phyloP scores from a whole-genome alignment of 2,888 invertebrate genomes.

The Biston betularia region DNA sequence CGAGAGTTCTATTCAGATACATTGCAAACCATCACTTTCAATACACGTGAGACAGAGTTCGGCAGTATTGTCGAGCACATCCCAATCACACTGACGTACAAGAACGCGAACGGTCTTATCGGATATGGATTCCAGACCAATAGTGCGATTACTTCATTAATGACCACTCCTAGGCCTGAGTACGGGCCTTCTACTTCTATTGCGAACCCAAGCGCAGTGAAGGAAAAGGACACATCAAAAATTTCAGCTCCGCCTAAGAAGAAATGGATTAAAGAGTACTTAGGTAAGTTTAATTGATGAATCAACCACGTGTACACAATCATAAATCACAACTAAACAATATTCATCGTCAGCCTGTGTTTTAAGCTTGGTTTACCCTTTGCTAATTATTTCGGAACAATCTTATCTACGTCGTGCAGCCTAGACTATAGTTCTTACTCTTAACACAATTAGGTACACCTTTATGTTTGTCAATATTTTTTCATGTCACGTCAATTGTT shows the following conservation, averaged over 20 bases:
- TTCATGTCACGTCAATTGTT: neutral
- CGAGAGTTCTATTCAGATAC: constrained; percentile 70
- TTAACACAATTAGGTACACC: neutral
- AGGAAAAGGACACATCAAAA: constrained; percentile 62
- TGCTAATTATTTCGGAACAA: too few species aligned
- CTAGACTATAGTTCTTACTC: too few species aligned
- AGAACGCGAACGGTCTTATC: constrained; percentile 58
- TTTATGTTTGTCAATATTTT: neutral
- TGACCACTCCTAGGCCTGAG: constrained; percentile 58
- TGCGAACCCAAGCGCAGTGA: constrained; percentile 55
- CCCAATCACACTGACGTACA: constrained; percentile 72
- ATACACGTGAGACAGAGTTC: constrained; percentile 78
- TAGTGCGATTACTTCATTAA: constrained; percentile 59
- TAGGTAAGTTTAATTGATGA: constrained; percentile 77
- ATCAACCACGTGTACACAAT: neutral
- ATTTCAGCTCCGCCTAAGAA: constrained; percentile 88
- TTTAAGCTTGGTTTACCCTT: too few species aligned
- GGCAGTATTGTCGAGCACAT: constrained; percentile 76
- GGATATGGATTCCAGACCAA: constrained; percentile 63
- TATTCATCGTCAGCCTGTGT: too few species aligned
- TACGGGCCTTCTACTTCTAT: constrained; percentile 62
- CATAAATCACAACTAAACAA: neutral
- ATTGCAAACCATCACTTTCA: constrained; percentile 75
- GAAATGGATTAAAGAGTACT: constrained; percentile 90
- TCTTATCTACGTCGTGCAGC: too few species aligned